Evolutionary conservation across 2,888 invertebrate genomes (phyloP).

Genomic region (Trisateles emortualis): DNA sequence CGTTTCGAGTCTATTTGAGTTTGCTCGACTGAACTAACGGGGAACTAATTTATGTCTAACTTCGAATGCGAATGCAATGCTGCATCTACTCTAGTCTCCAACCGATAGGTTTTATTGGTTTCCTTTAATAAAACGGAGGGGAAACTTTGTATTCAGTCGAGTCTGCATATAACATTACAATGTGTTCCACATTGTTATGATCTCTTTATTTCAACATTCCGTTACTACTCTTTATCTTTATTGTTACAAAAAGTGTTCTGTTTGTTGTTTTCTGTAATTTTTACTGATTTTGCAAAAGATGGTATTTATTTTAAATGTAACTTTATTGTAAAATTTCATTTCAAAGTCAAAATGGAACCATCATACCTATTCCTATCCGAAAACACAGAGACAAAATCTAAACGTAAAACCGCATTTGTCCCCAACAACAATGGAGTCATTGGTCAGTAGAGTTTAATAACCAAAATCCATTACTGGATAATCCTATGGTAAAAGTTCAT

Average conservation of each 20-base stretch:
- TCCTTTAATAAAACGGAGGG: slow-evolving; percentile 14
- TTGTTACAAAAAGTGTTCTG: too few species aligned
- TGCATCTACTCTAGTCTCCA: slow-evolving; percentile 17
- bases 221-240: too few species aligned
- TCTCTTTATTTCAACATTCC: too few species aligned
- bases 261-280: too few species aligned
- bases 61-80: slow-evolving; percentile 30
- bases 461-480: background rate
- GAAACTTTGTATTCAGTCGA: slow-evolving; percentile 4
- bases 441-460: background rate
- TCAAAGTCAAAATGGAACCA: too few species aligned
- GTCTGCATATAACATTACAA: slow-evolving; percentile 1
- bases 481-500: background rate
- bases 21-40: slow-evolving; percentile 38
- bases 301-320: too few species aligned
- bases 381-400: too few species aligned
- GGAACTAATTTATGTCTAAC: slow-evolving; percentile 51
- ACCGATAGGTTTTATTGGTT: slow-evolving; percentile 32
- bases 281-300: too few species aligned
- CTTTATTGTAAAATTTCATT: too few species aligned
- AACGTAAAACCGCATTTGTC: background rate
- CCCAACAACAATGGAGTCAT: background rate
- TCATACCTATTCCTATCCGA: too few species aligned
- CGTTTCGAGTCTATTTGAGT: slow-evolving; percentile 35
- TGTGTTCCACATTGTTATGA: slow-evolving; percentile 15